Base-by-base conservation (phyloP, 2,888 invertebrate species). In the Drosophila prolongata region DNA sequence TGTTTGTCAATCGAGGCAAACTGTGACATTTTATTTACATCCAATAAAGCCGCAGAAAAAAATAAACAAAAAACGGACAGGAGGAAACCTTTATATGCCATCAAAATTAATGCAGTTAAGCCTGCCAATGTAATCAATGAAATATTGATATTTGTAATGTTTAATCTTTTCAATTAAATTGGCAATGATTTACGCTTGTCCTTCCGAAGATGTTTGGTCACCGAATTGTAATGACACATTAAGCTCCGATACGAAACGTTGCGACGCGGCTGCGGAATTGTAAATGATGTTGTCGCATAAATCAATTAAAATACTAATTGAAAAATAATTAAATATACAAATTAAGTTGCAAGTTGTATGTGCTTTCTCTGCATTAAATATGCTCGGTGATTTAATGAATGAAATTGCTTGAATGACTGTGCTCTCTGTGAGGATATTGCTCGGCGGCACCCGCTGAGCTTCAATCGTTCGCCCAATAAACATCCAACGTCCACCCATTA, bases 131-230 rank as follows among this genome's bases (percentile, higher is more conserved):
- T 56, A 75, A 79, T 81, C 73, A 80, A 83, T 81, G 76, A 81
- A 80, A 83, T 83, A 87, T 85, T 80, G 78, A 77, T 79, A 80
- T 85, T 80, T 87, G 79, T 80, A 78, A 87, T 86, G 79, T 87
- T 87, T 79, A 87, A 86, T 87, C 81, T 83, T 80, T 86, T 83
- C 75, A 85, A 86, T 85, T 85, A 85, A 87, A 87, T 79, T 87
- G 70, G 54, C 54, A 73, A 75, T 71, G 73, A 80, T 79, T 80
- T 77, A 77, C 79, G 71, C 67, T n/a, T 40, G 50, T 43, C 72
- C 16, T n/a, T 30, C 57, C 43, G 56, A 77, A 71, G 59, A 73
- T 70, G 62, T 56, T 66, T 34, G 47, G 43, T 38, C 13, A 54
- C 53, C 60, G 50, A 55, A 59, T 57, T 71, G 49, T 40, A 64